Evolutionary conservation across 2,797 vertebrate genomes (phyloP).

Genomic region (Coregonus sp.): DNA sequence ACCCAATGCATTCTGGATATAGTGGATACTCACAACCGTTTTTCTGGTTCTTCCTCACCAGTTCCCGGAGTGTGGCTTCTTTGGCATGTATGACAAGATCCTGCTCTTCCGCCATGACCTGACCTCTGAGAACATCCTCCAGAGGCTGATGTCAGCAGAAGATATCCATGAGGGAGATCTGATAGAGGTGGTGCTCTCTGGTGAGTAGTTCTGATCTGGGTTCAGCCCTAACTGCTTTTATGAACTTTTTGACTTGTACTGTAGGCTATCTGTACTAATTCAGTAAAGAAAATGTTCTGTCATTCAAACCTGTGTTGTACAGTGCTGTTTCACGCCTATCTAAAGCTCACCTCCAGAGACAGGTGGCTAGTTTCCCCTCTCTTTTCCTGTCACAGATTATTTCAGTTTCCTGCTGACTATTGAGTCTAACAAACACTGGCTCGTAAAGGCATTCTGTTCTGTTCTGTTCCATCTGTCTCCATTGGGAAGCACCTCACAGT

Average conservation of each 20-base stretch:
- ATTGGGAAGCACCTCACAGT: constrained; percentile 53
- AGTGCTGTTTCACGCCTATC: not conserved
- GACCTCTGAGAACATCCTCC: constrained; percentile 96
- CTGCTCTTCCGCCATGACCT: constrained; percentile 95
- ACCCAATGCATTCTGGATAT: not conserved
- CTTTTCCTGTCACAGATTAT: constrained; percentile 55
- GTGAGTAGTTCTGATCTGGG: constrained; percentile 67
- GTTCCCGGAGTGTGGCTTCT: constrained; percentile 97
- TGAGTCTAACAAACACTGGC: constrained; percentile 24
- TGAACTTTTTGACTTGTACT: not conserved
- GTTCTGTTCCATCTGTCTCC: constrained; percentile 59
- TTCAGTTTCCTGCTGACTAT: constrained; percentile 59
- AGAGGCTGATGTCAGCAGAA: constrained; percentile 90
- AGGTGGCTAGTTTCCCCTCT: constrained; percentile 59
- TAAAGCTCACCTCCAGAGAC: constrained; percentile 35
- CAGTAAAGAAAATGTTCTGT: not conserved
- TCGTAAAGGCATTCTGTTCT: constrained; percentile 48
- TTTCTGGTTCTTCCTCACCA: constrained; percentile 40
- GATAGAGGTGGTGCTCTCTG: constrained; percentile 90
- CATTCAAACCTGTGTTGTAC: not conserved
- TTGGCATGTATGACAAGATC: constrained; percentile 99
- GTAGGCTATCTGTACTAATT: not conserved
- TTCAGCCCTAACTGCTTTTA: not conserved
- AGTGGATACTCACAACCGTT: not conserved
- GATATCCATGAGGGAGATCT: constrained; percentile 91